Evolutionary conservation across 2,113 vertebrate species (phyloP).

Genomic region (Prunella fulvescens): DNA sequence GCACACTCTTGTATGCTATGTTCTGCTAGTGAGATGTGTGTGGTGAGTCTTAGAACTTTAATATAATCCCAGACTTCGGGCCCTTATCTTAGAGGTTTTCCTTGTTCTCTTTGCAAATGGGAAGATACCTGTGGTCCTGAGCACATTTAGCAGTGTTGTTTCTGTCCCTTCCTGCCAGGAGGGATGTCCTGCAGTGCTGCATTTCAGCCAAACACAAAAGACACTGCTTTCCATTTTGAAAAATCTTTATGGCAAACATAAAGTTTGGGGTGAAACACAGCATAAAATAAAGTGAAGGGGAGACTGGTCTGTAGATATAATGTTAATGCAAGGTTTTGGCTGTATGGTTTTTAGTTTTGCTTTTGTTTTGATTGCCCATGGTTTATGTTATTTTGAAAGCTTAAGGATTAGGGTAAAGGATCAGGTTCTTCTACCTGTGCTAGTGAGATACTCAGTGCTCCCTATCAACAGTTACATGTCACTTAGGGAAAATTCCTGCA

Average conservation of each 20-base stretch:
- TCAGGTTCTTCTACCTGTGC: not conserved
- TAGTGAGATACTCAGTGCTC: not conserved
- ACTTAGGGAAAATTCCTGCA: not conserved
- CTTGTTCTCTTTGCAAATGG: not conserved
- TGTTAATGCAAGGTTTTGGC: not conserved
- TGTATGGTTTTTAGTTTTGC: not conserved
- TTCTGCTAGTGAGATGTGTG: not conserved
- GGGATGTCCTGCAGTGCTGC: not conserved
- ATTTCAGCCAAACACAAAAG: not conserved
- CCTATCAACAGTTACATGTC: not conserved
- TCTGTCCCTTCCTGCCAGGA: not conserved
- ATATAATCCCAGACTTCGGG: not conserved
- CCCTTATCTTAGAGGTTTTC: not conserved
- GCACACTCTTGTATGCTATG: fast-evolving
- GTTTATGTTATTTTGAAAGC: not conserved
- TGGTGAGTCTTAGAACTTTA: not conserved
- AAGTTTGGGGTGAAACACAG: not conserved
- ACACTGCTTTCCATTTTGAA: not conserved
- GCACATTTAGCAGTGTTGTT: not conserved
- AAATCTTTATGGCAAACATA: not conserved
- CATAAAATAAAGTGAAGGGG: not conserved
- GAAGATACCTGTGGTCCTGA: not conserved
- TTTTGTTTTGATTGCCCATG: not conserved
- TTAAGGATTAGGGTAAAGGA: not conserved
- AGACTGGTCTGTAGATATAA: not conserved